Evolutionary conservation across 2,113 vertebrate species (phyloP), one percentile per base, ranked within the genome.

Genomic region (Microtus pennsylvanicus): DNA sequence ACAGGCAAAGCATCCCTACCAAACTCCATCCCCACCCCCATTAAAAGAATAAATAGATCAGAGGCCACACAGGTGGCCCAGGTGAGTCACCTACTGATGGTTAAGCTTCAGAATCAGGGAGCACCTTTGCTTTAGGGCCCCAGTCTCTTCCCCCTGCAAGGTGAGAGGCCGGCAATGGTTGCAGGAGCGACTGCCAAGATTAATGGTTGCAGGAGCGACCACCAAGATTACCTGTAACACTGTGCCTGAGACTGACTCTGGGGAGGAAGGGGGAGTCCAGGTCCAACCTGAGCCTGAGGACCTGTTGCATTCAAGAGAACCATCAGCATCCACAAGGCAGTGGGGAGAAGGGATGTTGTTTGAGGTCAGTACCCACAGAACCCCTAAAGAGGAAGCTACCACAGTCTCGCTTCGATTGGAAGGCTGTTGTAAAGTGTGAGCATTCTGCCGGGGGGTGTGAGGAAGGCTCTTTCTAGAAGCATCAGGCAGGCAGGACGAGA

Each of bases 201-300:
- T 52, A 38, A 38, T 0, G 24, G n/a, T 47, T 42, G 8, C 61
- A 22, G 14, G 45, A 47, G 10, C 3, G 28, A 9, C 12, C 42
- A 1, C 4, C 0, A 16, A 52, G 17, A 63, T 74, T 52, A 38
- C 83, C 50, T 52, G 70, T 11, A 35, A 52, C 2, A 22, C 30
- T 8, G 3, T 22, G 22, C 33, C 2, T 11, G 33, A 77, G 1
- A 38, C 21, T 5, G 0, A 14, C 10, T 38, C 38, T 42, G 30
- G 8, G 2, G 21, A 2, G 17, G 5, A 58, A 50, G 16, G 2
- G 17, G 7, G 69, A 50, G 11, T 0, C 30, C 6, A 13, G 8
- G 33, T 35, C 47, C 76, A 50, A 21, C 12, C 3, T 3, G 5
- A 12, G 13, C 5, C 55, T 35, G 9, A 80, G 65, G 22, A 24